Conservation (phyloP, 2,888 invertebrate species). For the Netelia fuscicornis region DNA sequence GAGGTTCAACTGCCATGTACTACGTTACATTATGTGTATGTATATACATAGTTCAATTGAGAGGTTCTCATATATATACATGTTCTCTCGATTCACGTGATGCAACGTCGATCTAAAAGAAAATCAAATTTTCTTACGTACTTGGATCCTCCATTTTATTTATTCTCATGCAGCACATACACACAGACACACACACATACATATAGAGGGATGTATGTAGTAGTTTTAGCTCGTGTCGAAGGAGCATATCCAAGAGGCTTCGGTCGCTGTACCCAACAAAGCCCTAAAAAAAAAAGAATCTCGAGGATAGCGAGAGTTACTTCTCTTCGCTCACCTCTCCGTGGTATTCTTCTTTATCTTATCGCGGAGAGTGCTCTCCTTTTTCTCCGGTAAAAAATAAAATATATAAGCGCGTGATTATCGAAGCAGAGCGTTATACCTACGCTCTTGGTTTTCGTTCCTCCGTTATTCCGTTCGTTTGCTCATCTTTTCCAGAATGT, state of each 20-base stretch:
- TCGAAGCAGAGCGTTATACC: constrained; percentile 34
- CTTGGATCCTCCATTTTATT: constrained; percentile 11
- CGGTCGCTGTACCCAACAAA: constrained; percentile 18
- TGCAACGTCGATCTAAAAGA: constrained; percentile 37
- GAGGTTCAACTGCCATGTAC: no score
- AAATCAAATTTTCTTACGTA: constrained; percentile 41
- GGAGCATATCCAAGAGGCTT: neutral
- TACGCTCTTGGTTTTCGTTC: constrained; percentile 9
- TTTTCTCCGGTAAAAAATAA: constrained; percentile 23
- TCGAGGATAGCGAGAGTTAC: constrained; percentile 33
- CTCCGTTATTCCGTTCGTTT: neutral
- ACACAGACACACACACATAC: neutral
- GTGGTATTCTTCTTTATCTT: constrained; percentile 37
- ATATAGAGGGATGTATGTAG: neutral
- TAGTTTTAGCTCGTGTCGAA: neutral
- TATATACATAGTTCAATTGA: neutral
- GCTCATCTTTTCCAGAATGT: constrained; percentile 32
- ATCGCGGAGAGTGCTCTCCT: constrained; percentile 27
- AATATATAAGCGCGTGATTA: constrained; percentile 50
- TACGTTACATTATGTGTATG: neutral
- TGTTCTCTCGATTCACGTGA: neutral
- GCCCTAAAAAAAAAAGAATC: constrained; percentile 13
- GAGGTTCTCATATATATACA: no score
- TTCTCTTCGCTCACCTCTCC: constrained; percentile 38
- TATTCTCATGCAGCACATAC: neutral